Evolutionary conservation across 1,140 invertebrate genomes (phyloP), one percentile per base, ranked within the genome.

Genomic region (Dinothrombium tinctorium): DNA sequence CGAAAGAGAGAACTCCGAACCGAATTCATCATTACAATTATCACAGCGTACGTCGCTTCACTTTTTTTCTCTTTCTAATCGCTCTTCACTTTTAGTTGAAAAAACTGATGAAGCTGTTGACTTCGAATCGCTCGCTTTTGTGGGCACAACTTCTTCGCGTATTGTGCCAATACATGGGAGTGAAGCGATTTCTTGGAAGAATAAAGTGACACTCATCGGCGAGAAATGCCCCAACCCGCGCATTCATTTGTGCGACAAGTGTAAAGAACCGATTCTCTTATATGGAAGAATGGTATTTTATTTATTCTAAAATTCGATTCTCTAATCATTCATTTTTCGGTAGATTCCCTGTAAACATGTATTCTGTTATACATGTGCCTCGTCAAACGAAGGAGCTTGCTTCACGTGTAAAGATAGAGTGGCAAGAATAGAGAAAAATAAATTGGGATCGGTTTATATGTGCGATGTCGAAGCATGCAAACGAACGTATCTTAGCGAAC

Each of bases 321-420:
- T 14, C 25, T 42, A 19, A 12, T 22, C 7, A 6, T n/a, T 41
- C 5, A 4, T 9, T 44, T 22, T 39, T 46, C 52, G 54, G 33
- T 59, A 86, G 79, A 86, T 90, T 59, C 84, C 84, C 26, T 94
- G 86, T 55, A 90, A 90, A 58, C 86, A 94, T 66, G 81, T 90
- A 9, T 90, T 90, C 56, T 94, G 86, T 54, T 66, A 84, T 29
- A 72, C 74, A 45, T 94, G 86, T 66, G 84, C 80, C 4, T 5
- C 56, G 56, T 58, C 59, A 47, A 31, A 32, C 14, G 4, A 12
- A 15, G 20, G 14, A 24, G 2, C 41, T 6, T 49, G 37, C 47
- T 49, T 23, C 42, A 68, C 83, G 29, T 92, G 86, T 62, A 68
- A 71, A 54, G 80, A 86, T 50, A 81, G 82, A 59, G 81, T 90